Base-by-base conservation (phyloP, 2,797 vertebrate species). In the Emydoidea blandingii region DNA sequence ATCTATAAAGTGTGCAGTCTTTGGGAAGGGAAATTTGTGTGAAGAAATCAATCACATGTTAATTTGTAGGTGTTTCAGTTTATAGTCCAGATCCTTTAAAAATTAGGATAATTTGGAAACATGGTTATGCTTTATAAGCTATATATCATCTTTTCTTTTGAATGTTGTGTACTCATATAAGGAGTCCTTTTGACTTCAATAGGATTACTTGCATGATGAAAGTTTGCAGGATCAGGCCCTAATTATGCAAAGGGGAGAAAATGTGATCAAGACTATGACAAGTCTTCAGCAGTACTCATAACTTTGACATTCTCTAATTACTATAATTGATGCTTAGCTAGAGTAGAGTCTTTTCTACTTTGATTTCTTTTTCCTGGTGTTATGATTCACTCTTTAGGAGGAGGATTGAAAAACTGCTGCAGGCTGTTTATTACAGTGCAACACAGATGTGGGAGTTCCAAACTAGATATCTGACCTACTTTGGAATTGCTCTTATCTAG, bases 361-460 rank as follows among this genome's bases (percentile, higher is more conserved):
- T 5, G 82, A 31, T 88, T 93, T 90, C 53, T 88, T 65, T 83
- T 94, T 87, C 65, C 41, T 94, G 87, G 5, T 37, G 34, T 92
- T 93, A 44, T 89, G 94, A 96, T 90, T 97, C 91, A 91, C 50
- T 85, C 57, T 52, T 80, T 79, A 37, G 10, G 31, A 54, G 52
- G 92, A 95, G 68, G 31, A 62, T 12, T 76, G 86, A 84, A 95
- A 96, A 94, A 88, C 49, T 0, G 83, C 94, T 95, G 53, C 76
- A 87, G 93, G 95, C 93, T 94, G 79, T 23, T 9, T 25, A 86
- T 81, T 57, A 41, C 88, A 89, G 31, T 90, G 21, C 29, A 37
- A 83, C 44, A 49, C 83, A 76, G 92, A 80, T 0, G 37, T 83
- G 90, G 59, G 65, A 53, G 34, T 90, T 94, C 19, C 29, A 76